phyloP scores from a whole-genome alignment of 1,140 invertebrate species.

The Lamellibrachia luymesi region DNA sequence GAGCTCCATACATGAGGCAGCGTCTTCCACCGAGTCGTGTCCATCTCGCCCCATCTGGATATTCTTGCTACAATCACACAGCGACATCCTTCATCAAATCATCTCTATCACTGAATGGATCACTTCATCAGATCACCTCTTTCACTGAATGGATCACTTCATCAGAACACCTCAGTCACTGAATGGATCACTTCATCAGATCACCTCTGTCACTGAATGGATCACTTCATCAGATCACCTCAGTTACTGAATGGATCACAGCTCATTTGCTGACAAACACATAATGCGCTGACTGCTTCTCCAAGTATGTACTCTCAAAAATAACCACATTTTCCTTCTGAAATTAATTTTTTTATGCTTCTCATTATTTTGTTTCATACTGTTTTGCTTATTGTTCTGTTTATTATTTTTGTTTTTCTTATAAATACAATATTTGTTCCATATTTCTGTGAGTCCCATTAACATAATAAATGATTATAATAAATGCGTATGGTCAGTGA shows the following conservation, averaged over 20 bases:
- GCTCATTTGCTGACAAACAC: background rate
- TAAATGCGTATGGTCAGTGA: too few species aligned
- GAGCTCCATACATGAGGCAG: background rate
- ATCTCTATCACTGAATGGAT: background rate
- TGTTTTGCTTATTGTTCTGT: background rate
- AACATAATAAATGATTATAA: too few species aligned
- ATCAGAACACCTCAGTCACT: too few species aligned
- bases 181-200: too few species aligned
- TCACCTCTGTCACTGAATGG: too few species aligned
- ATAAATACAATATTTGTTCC: too few species aligned
- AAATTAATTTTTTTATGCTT: background rate
- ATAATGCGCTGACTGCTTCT: background rate
- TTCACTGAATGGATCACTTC: too few species aligned
- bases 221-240: too few species aligned
- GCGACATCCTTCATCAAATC: background rate
- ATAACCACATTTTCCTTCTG: background rate
- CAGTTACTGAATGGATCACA: background rate
- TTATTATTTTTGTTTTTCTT: background rate
- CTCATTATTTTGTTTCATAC: background rate
- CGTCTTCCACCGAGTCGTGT: background rate
- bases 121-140: too few species aligned
- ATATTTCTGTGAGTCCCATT: too few species aligned
- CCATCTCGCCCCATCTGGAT: background rate
- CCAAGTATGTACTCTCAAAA: background rate
- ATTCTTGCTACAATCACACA: slow-evolving; percentile 8